Evolutionary conservation across 2,797 vertebrate genomes (phyloP).

Genomic region (Chromobotia macracanthus): DNA sequence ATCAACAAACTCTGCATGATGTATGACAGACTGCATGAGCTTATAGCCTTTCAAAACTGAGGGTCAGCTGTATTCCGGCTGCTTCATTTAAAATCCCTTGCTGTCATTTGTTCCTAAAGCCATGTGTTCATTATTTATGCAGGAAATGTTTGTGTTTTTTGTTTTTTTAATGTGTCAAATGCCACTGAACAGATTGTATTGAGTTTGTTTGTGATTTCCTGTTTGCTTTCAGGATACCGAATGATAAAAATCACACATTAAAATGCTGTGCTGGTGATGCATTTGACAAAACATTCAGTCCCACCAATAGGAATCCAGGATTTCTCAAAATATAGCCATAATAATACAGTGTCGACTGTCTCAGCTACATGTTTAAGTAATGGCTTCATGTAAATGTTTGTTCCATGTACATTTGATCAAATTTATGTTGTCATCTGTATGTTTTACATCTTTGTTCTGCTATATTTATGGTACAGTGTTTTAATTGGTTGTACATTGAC

Average conservation of each 20-base stretch:
- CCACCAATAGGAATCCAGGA: slow-evolving; percentile 9
- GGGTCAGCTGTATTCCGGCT: slow-evolving; percentile 73
- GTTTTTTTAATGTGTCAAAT: slow-evolving; percentile 39
- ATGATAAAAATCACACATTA: slow-evolving; percentile 21
- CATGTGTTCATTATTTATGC: slow-evolving; percentile 63
- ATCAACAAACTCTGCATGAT: slow-evolving; percentile 80
- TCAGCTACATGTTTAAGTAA: not conserved
- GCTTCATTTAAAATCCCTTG: slow-evolving; percentile 76
- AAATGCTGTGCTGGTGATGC: slow-evolving; percentile 1
- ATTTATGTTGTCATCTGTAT: slow-evolving; percentile 53
- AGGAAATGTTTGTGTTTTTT: slow-evolving; percentile 55
- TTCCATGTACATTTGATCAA: slow-evolving; percentile 47
- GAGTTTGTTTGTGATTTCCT: slow-evolving; percentile 2
- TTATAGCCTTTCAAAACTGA: slow-evolving; percentile 76
- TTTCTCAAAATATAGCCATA: slow-evolving; percentile 8
- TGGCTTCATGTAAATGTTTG: slow-evolving; percentile 33
- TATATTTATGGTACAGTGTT: slow-evolving; percentile 71
- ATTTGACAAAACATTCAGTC: slow-evolving; percentile 7
- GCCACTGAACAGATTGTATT: slow-evolving; percentile 24
- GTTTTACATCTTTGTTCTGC: slow-evolving; percentile 69
- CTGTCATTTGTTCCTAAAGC: slow-evolving; percentile 71
- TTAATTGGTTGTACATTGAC: slow-evolving; percentile 75
- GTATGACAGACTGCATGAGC: slow-evolving; percentile 81
- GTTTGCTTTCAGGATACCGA: slow-evolving; percentile 27
- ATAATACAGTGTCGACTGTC: slow-evolving; percentile 2